A percentile compares a stretch with the other conserved stretches of the same genome.
Conservation (phyloP, 2,113 vertebrate genomes). For the Haemorhous mexicanus region DNA sequence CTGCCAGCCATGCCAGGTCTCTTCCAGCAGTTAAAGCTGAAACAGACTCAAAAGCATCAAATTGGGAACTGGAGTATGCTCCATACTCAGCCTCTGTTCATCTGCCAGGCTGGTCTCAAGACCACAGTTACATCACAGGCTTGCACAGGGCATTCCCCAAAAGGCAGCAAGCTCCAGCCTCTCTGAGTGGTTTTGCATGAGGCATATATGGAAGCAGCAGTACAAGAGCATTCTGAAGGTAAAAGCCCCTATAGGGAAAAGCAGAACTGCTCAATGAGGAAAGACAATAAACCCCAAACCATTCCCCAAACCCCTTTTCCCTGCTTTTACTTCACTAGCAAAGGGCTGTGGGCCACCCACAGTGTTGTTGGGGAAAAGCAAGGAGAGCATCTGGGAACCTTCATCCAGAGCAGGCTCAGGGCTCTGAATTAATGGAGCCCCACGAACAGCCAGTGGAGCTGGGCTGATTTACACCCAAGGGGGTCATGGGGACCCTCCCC, state of each 20-base stretch:
- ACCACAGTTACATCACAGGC: not conserved
- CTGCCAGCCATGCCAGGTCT: not conserved
- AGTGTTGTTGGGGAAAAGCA: not conserved
- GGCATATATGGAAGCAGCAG: not conserved
- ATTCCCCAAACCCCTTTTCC: not conserved
- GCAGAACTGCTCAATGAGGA: not conserved
- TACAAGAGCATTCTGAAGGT: not conserved
- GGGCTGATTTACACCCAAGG: not conserved
- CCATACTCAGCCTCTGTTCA: not conserved
- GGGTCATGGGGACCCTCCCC: not conserved
- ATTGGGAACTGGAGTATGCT: not conserved
- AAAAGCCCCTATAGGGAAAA: not conserved
- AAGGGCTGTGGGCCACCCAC: slow-evolving; percentile 8
- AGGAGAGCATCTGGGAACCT: slow-evolving; percentile 20
- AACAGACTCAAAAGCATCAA: not conserved
- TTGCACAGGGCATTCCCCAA: not conserved
- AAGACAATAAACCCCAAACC: not conserved
- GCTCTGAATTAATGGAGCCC: not conserved
- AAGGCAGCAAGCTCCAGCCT: not conserved
- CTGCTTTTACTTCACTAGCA: not conserved
- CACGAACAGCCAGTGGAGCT: not conserved
- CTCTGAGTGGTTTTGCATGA: not conserved
- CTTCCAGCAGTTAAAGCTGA: not conserved
- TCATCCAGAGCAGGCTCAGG: not conserved
- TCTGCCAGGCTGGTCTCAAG: not conserved